Base-by-base conservation (phyloP, 2,888 invertebrate genomes). In the Apamea anceps region DNA sequence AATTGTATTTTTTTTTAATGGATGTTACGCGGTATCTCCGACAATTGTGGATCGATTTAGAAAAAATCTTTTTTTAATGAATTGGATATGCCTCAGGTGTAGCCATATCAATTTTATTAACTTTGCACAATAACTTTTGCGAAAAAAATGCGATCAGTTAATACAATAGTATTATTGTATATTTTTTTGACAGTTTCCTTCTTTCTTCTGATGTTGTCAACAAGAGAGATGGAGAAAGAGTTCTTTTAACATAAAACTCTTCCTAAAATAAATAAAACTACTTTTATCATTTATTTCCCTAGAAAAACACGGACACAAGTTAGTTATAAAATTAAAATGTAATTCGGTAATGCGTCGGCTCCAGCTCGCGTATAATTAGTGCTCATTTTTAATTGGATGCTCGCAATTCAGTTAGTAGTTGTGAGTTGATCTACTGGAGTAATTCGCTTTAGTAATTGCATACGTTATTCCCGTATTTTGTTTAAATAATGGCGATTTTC, bases 371-470 rank as follows among this genome's bases (percentile, higher is more conserved):
- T 25, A 32, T 72, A 87, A 88, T 87, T 85, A 86, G 77, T 45
- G 79, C 72, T 81, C 72, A 68, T 79, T 88, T 86, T 81, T 83
- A 83, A 87, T 87, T 84, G 81, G 76, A 77, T 51, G 62, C 83
- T 74, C 68, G 70, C 67, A 86, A 83, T 83, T 76, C 74, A 79
- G 76, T 87, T 87, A 82, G 79, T 60, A 66, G 71, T 79, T 85
- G 42, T 10, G 67, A 87, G 88, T 77, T 86, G 76, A 76, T 79
- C 88, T 73, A 62, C 51, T 65, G 62, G 5, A 42, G 75, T 87
- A 87, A 82, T 81, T 78, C 76, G 76, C 32, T 82, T 80, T 71
- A 74, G 85, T 87, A 75, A 85, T 83, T 83, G 81, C 83, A 72
- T 72, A 80, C 68, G 37, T 72, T 75, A 65, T 45, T 68, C 37